Evolutionary conservation across 2,797 vertebrate genomes (phyloP).

Genomic region (Sebastes taczanowskii): DNA sequence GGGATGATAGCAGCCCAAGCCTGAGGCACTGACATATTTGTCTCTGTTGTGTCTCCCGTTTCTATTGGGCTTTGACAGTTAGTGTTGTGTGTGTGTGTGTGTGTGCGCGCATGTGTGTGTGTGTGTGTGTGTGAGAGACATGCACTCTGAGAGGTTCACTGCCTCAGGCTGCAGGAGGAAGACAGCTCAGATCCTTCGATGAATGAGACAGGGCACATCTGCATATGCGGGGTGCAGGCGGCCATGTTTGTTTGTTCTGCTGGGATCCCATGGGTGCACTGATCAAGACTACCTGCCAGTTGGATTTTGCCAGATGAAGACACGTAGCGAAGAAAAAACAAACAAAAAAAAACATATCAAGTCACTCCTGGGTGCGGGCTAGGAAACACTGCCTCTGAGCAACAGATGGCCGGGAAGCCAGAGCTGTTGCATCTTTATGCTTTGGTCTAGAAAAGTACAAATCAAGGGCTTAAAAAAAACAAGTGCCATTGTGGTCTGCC

Average conservation of each 20-base stretch:
- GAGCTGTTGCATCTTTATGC: neutral
- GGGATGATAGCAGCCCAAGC: slow-evolving; percentile 61
- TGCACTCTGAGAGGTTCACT: slow-evolving; percentile 59
- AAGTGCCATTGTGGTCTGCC: neutral
- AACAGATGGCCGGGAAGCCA: slow-evolving; percentile 40
- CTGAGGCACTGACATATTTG: slow-evolving; percentile 68
- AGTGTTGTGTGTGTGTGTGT: slow-evolving; percentile 22
- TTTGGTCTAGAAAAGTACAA: neutral
- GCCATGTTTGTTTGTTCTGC: slow-evolving; percentile 65
- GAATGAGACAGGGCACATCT: slow-evolving; percentile 65
- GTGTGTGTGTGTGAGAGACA: slow-evolving; percentile 25
- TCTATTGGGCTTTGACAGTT: slow-evolving; percentile 58
- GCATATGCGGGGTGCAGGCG: slow-evolving; percentile 53
- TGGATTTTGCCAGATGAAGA: slow-evolving; percentile 56
- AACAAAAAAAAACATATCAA: neutral
- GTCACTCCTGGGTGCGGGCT: neutral
- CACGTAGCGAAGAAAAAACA: neutral
- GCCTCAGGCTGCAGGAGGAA: slow-evolving; percentile 53
- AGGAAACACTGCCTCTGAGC: slow-evolving; percentile 2
- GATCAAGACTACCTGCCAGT: slow-evolving; percentile 69
- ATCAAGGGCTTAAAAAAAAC: neutral
- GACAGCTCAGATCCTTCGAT: slow-evolving; percentile 61
- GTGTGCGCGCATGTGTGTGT: slow-evolving; percentile 14
- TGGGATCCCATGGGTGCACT: slow-evolving; percentile 48
- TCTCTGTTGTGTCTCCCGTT: slow-evolving; percentile 58